Evolutionary conservation across 2,797 vertebrate genomes (phyloP).

Genomic region (Chelon labrosus): DNA sequence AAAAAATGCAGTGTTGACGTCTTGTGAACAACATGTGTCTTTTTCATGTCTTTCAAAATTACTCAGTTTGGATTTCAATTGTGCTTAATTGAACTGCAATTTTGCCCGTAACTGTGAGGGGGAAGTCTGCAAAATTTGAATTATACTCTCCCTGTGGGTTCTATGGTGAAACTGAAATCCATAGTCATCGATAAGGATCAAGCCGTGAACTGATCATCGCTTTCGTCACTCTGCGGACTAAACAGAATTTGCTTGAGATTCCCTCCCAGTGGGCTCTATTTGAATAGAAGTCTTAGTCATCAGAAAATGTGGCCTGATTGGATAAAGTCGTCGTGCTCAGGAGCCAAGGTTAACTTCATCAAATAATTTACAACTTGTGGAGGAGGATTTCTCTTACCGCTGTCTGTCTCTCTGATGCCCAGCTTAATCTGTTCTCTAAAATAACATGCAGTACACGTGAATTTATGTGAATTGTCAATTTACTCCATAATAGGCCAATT

Average conservation of each 20-base stretch:
- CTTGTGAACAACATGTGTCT: too few relatives aligned
- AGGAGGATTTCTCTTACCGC: not conserved
- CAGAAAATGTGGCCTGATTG: conserved; percentile 1
- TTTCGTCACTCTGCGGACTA: not conserved
- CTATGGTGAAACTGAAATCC: not conserved
- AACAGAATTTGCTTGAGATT: too few relatives aligned
- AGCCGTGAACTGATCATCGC: not conserved
- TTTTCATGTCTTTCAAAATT: not conserved
- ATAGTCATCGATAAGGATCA: not conserved
- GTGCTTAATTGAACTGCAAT: not conserved
- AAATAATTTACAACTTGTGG: not conserved
- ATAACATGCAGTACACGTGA: not conserved
- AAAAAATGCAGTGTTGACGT: not conserved
- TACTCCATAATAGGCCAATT: conserved; percentile 14
- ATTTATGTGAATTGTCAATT: not conserved
- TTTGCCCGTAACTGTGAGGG: not conserved
- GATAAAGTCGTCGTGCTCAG: not conserved
- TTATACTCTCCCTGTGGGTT: not conserved
- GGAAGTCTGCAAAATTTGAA: not conserved
- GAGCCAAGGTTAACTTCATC: not conserved
- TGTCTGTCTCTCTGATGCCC: not conserved
- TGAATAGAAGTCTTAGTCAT: not conserved
- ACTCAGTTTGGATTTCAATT: not conserved
- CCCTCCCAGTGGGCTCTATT: not conserved
- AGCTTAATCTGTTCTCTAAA: not conserved